Percentiles rank a stretch among this genome's conserved stretches.
Conservation (phyloP, 2,888 invertebrate genomes). For the Pristionchus exspectatus region DNA sequence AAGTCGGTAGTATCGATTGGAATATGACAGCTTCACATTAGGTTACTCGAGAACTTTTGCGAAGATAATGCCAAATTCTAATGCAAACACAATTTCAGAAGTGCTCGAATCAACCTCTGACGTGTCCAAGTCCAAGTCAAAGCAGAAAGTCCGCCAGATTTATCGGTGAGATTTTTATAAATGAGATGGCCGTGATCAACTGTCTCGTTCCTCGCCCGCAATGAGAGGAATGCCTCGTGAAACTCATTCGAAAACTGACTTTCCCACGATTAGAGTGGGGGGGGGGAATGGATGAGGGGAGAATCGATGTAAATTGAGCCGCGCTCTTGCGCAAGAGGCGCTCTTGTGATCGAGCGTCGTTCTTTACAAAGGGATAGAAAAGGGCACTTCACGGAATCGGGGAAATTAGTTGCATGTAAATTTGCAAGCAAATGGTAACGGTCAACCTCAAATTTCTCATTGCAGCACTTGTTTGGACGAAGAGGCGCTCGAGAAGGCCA, state of each 20-base stretch:
- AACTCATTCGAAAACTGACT: background rate
- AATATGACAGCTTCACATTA: background rate
- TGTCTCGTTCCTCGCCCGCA: background rate
- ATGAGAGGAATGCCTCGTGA: background rate
- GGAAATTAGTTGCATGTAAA: too few species aligned
- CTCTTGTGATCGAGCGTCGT: too few species aligned
- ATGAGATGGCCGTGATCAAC: background rate
- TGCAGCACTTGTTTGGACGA: slow-evolving; percentile 72
- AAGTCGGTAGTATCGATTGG: background rate
- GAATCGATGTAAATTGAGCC: too few species aligned
- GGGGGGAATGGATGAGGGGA: too few species aligned
- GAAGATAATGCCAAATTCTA: background rate
- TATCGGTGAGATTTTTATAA: background rate
- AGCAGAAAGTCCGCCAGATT: slow-evolving; percentile 64
- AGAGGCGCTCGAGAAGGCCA: slow-evolving; percentile 64
- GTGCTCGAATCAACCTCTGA: slow-evolving; percentile 71
- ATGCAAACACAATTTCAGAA: slow-evolving; percentile 58
- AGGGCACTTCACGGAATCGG: too few species aligned
- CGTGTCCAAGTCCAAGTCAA: slow-evolving; percentile 69
- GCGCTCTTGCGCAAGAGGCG: too few species aligned
- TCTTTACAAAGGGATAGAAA: too few species aligned
- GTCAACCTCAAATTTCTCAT: slow-evolving; percentile 51
- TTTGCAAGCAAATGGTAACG: background rate
- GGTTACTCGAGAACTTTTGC: too few species aligned
- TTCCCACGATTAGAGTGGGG: too few species aligned